phyloP scores from a whole-genome alignment of 2,113 vertebrate species.

The Chaenogobius annularis region DNA sequence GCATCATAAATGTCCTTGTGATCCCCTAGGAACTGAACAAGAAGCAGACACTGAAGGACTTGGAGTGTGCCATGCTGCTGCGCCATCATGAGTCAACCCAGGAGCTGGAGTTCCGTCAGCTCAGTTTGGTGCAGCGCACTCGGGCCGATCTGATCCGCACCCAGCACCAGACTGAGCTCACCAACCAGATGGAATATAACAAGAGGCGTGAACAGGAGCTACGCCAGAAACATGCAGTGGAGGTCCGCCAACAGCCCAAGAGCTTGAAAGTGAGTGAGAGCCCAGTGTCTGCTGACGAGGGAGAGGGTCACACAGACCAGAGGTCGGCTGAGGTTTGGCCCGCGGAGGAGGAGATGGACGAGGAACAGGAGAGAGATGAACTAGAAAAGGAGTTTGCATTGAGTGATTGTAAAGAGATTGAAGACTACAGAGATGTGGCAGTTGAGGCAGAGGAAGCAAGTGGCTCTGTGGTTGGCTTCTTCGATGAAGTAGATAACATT shows the following conservation, averaged over 20 bases:
- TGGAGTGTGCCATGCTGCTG: slow-evolving; percentile 88
- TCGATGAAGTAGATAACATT: slow-evolving; percentile 19
- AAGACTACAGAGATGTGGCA: slow-evolving; percentile 15
- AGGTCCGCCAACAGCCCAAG: slow-evolving; percentile 94
- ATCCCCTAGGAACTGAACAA: slow-evolving; percentile 86
- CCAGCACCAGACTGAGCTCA: slow-evolving; percentile 92
- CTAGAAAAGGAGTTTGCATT: slow-evolving; percentile 15
- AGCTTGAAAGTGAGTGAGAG: slow-evolving; percentile 92
- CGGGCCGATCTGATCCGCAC: slow-evolving; percentile 89
- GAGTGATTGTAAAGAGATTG: slow-evolving; percentile 30
- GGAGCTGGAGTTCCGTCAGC: slow-evolving; percentile 88
- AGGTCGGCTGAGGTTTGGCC: slow-evolving; percentile 21
- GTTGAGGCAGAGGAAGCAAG: slow-evolving; percentile 19
- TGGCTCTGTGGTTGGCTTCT: slow-evolving; percentile 4
- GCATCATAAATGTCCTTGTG: neutral
- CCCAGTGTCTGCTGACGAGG: slow-evolving; percentile 60
- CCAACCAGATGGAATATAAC: slow-evolving; percentile 94
- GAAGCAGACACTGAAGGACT: slow-evolving; percentile 90
- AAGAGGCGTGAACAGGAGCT: slow-evolving; percentile 90
- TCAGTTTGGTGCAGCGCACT: slow-evolving; percentile 85
- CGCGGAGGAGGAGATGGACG: slow-evolving; percentile 4
- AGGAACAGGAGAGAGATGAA: slow-evolving; percentile 14
- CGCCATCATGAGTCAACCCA: slow-evolving; percentile 90
- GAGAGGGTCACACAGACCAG: slow-evolving; percentile 21
- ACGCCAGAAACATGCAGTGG: slow-evolving; percentile 88